These are phyloP conservation scores for Harpagifer antarcticus DNA, from an alignment of 2,797 vertebrate species.

Conservation along the genomic window DNA sequence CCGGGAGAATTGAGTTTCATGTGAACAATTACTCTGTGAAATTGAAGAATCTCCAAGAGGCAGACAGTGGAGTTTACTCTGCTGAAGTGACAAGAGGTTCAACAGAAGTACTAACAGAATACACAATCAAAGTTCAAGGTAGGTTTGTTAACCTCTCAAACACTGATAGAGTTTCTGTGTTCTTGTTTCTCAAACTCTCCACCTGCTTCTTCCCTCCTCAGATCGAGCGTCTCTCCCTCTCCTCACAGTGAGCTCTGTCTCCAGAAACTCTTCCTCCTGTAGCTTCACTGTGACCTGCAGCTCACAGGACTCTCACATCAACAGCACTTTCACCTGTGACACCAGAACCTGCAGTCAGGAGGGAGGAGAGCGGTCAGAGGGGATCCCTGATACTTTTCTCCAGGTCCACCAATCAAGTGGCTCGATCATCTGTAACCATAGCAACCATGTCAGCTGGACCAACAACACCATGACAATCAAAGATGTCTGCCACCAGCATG, in stretches of 20 bases:
- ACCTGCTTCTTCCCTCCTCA: not conserved
- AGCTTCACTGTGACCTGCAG: constrained; percentile 47
- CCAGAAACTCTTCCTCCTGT: not conserved
- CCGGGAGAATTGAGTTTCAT: not conserved
- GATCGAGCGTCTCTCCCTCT: constrained; percentile 34
- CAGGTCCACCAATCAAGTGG: not conserved
- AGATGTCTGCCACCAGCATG: fast-evolving
- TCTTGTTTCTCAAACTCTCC: not conserved
- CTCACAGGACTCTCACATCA: constrained; percentile 6
- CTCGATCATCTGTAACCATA: not conserved
- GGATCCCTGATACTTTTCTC: not conserved
- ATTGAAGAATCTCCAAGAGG: constrained; percentile 33
- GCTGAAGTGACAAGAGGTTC: fast-evolving
- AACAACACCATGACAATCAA: fast-evolving
- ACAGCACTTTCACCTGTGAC: not conserved
- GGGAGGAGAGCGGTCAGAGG: not conserved
- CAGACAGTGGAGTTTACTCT: constrained; percentile 44
- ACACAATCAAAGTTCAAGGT: constrained; percentile 56
- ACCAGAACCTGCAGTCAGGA: constrained; percentile 14
- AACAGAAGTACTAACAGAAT: no score
- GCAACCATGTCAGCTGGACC: not conserved
- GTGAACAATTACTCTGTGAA: constrained; percentile 12
- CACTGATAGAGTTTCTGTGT: not conserved
- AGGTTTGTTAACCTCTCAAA: constrained; percentile 14
- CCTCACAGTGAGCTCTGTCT: not conserved